Percentiles rank a stretch among this genome's conserved stretches.
These are phyloP conservation scores for Busseola fusca DNA, from an alignment of 2,888 invertebrate genomes.

Conservation along the genomic window DNA sequence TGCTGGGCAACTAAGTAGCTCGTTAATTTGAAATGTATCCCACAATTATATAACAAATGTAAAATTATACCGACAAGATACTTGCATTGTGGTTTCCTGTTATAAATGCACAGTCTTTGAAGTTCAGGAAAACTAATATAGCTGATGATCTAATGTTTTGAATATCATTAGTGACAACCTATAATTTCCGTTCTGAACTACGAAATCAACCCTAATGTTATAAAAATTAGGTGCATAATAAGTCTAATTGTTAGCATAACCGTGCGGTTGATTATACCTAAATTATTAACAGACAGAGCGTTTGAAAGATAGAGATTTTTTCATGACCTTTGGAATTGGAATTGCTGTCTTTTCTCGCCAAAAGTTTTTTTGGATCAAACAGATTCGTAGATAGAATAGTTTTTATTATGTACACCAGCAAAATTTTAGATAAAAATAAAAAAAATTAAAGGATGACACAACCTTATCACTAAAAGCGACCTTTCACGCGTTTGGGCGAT, in stretches of 20 bases:
- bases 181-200: neutral
- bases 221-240: neutral
- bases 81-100: neutral
- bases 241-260: neutral
- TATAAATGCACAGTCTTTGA: neutral
- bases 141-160: neutral
- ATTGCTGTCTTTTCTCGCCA: neutral
- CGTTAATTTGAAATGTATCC: neutral
- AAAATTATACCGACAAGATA: neutral
- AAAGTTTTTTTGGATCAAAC: neutral
- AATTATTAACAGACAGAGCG: conserved; percentile 6
- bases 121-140: neutral
- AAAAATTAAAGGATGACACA: neutral
- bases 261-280: no score
- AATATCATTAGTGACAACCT: neutral
- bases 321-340: neutral
- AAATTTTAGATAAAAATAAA: neutral
- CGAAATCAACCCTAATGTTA: neutral
- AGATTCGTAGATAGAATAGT: no score
- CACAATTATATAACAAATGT: neutral
- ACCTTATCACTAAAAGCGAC: neutral
- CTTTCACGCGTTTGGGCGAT: neutral
- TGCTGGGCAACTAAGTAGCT: neutral
- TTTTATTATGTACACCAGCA: neutral
- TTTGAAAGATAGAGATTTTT: conserved; percentile 9